phyloP scores from a whole-genome alignment of 2,888 invertebrate genomes.

The Callinectes sapidus region DNA sequence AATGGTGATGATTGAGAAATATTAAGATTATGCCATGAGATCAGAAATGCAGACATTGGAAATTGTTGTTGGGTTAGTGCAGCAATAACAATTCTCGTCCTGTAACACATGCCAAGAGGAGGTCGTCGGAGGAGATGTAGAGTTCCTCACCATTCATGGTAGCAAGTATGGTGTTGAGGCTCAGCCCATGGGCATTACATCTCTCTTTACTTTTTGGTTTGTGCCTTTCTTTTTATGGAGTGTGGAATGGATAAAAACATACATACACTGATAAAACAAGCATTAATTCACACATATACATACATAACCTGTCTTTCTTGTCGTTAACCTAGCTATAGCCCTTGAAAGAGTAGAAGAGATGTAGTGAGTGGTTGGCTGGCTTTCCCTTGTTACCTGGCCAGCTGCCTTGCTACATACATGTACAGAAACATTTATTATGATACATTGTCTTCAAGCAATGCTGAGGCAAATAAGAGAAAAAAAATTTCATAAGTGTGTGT shows the following conservation, averaged over 20 bases:
- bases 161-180: conserved; percentile 4
- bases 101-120: conserved; percentile 36
- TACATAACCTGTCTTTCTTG: conserved; percentile 22
- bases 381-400: neutral
- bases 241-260: neutral
- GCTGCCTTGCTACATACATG: neutral
- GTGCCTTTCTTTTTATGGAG: conserved; percentile 62
- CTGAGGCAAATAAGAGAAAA: neutral
- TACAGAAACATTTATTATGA: neutral
- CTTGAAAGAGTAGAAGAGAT: neutral
- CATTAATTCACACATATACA: conserved; percentile 2
- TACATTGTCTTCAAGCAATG: neutral
- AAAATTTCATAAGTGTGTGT: neutral
- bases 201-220: conserved; percentile 60
- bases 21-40: neutral
- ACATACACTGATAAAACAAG: conserved; percentile 8
- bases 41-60: neutral
- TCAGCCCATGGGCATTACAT: conserved; percentile 34
- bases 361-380: neutral
- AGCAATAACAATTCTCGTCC: conserved; percentile 58
- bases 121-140: conserved; percentile 34
- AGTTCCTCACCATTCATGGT: neutral
- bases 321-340: neutral
- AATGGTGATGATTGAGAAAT: neutral
- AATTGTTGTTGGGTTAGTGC: conserved; percentile 34